Percentiles rank a stretch among this genome's conserved stretches.
Evolutionary conservation across 1,140 invertebrate species (phyloP).

Genomic region (Lepidurus apus): DNA sequence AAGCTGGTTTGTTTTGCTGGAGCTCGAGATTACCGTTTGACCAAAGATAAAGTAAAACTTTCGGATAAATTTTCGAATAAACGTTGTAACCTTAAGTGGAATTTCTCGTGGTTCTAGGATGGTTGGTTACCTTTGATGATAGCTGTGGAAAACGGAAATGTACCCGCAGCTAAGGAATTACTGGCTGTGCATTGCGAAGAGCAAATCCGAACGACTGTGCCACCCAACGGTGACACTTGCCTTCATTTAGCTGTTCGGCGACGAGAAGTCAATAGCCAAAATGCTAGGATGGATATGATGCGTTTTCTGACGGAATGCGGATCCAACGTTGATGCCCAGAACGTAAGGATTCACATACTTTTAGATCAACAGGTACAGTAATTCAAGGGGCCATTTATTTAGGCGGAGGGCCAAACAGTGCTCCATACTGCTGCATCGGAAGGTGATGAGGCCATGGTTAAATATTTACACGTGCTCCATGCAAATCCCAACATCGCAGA

Average conservation of each 20-base stretch:
- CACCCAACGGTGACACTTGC: constrained; percentile 65
- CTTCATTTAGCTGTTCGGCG: constrained; percentile 83
- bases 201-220: constrained; percentile 69
- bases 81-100: constrained; percentile 23
- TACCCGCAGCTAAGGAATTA: constrained; percentile 84
- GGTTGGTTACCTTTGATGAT: constrained; percentile 88
- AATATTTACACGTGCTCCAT: constrained; percentile 89
- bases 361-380: constrained; percentile 14
- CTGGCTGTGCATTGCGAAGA: constrained; percentile 64
- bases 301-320: constrained; percentile 86
- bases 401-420: constrained; percentile 68
- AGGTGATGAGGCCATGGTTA: constrained; percentile 87
- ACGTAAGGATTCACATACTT: constrained; percentile 53
- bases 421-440: constrained; percentile 92
- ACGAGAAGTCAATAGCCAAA: constrained; percentile 54
- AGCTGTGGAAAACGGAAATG: constrained; percentile 87
- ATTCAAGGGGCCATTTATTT: constrained; percentile 24
- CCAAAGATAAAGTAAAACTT: constrained; percentile 71
- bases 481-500: constrained; percentile 90
- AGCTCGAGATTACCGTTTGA: constrained; percentile 78
- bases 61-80: constrained; percentile 39
- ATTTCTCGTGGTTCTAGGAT: constrained; percentile 56
- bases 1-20: constrained; percentile 73
- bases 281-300: constrained; percentile 71
- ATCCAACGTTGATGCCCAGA: constrained; percentile 81